phyloP scores from a whole-genome alignment of 2,797 vertebrate species.

The Euphonia xanthogaster region DNA sequence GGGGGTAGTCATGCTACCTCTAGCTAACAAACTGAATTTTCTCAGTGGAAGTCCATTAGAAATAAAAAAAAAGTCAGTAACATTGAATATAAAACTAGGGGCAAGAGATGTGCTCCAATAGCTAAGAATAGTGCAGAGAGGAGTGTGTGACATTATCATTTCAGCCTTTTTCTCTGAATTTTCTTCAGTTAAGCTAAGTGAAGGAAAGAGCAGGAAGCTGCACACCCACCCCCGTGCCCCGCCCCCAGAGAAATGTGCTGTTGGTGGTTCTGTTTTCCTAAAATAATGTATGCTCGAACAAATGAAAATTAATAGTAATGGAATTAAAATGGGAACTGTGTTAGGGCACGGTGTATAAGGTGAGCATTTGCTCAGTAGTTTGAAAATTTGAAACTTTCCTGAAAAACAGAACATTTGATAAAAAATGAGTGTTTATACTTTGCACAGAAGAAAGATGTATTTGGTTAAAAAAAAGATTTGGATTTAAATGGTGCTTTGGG shows the following conservation, averaged over 20 bases:
- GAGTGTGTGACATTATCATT: not conserved
- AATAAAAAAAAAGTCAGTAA: not conserved
- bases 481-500: not conserved
- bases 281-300: not conserved
- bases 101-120: not conserved
- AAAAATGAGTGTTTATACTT: not conserved
- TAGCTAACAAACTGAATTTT: not conserved
- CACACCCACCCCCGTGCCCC: rapidly evolving
- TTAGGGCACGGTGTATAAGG: not conserved
- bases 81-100: not conserved
- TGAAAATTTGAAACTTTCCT: not conserved
- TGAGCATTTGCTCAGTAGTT: not conserved
- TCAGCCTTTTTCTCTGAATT: not conserved
- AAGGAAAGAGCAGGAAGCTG: not conserved
- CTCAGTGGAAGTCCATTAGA: not conserved
- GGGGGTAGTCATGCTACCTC: not conserved
- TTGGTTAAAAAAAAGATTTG: not conserved
- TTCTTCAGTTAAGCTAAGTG: not conserved
- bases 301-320: not conserved
- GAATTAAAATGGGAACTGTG: not conserved
- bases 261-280: not conserved
- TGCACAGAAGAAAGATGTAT: not conserved
- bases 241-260: not conserved
- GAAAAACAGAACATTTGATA: not conserved
- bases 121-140: not conserved